These are phyloP conservation scores for Ispidina picta DNA, from an alignment of 2,797 vertebrate species.

Conservation along the genomic window DNA sequence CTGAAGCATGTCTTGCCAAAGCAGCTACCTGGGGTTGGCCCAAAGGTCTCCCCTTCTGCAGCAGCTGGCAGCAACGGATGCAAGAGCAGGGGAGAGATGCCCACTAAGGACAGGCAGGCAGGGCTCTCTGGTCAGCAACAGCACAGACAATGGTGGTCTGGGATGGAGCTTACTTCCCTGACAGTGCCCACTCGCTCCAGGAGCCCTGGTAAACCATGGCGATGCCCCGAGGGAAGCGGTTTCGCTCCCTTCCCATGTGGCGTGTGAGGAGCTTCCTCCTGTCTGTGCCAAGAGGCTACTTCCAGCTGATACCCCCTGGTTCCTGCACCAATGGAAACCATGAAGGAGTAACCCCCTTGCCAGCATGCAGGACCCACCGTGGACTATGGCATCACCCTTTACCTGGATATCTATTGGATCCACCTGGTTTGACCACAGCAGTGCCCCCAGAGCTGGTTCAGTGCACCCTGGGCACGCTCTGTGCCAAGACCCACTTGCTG, in stretches of 20 bases:
- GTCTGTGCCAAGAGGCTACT: rapidly evolving
- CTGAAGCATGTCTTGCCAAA: neutral
- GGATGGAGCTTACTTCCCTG: neutral
- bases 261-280: rapidly evolving
- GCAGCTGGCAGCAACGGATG: rapidly evolving
- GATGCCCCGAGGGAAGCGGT: neutral
- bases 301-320: rapidly evolving
- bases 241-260: rapidly evolving
- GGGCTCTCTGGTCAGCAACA: neutral
- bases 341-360: rapidly evolving
- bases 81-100: neutral
- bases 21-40: rapidly evolving
- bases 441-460: rapidly evolving
- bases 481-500: rapidly evolving
- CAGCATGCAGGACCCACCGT: rapidly evolving
- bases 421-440: rapidly evolving
- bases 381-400: rapidly evolving
- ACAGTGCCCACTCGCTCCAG: rapidly evolving
- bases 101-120: rapidly evolving
- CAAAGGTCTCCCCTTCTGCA: neutral
- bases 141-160: rapidly evolving
- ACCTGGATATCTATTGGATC: neutral
- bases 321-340: neutral
- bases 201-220: neutral
- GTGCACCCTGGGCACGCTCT: rapidly evolving